Conservation (phyloP, 2,797 vertebrate species). For the Epinephelus malabaricus region DNA sequence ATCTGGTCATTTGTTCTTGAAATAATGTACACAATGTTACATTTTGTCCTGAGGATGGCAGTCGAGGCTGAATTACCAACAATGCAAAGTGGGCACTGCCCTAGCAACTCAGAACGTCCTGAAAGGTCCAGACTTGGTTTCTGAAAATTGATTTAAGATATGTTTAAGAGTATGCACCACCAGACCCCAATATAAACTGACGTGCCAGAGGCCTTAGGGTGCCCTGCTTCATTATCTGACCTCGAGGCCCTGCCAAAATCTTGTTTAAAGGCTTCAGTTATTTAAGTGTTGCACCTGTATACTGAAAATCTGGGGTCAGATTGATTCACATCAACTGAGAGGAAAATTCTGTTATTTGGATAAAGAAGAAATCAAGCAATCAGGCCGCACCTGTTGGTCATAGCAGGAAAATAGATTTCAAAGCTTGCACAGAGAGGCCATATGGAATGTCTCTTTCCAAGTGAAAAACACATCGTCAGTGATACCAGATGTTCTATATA, state of each 20-base stretch:
- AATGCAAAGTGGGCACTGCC: not conserved
- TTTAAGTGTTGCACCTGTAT: not conserved
- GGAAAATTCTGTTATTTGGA: too few relatives aligned
- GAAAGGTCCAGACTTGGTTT: not conserved
- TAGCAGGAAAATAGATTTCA: too few relatives aligned
- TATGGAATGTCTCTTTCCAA: too few relatives aligned
- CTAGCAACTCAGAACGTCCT: not conserved
- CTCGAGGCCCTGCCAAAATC: not conserved
- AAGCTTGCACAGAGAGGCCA: too few relatives aligned
- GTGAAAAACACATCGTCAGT: too few relatives aligned
- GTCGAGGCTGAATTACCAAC: not conserved
- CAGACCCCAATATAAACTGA: not conserved
- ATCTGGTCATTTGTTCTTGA: not conserved
- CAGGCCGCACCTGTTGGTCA: too few relatives aligned
- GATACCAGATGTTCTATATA: too few relatives aligned
- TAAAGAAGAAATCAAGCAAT: too few relatives aligned
- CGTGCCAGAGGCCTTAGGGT: not conserved
- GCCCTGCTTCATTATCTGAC: not conserved
- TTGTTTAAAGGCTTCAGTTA: not conserved
- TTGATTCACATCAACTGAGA: not conserved
- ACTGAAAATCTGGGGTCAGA: not conserved
- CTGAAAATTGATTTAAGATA: slow-evolving; percentile 4
- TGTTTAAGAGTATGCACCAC: not conserved
- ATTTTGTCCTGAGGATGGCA: not conserved
- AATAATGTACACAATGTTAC: not conserved